Percentiles rank a stretch among this genome's conserved stretches.
Conservation (phyloP, 2,113 vertebrate species). For the Notothenia coriiceps region DNA sequence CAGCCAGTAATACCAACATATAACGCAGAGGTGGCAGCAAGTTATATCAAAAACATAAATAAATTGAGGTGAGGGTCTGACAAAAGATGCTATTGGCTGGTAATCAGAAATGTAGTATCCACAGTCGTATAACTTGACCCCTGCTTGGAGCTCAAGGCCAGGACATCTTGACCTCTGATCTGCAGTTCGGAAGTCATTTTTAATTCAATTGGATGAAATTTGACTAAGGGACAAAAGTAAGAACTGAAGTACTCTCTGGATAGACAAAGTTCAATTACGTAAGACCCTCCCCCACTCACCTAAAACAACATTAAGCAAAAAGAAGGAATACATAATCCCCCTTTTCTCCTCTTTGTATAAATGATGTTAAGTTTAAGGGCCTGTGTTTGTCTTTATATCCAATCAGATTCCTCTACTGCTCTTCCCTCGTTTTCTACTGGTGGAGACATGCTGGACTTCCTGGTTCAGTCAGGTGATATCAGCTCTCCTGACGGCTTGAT, state of each 20-base stretch:
- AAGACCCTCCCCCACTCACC: not conserved
- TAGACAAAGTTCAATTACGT: not conserved
- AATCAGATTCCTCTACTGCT: constrained; percentile 47
- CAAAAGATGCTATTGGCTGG: not conserved
- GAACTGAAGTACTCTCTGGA: not conserved
- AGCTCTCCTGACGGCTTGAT: constrained; percentile 80
- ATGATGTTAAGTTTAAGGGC: not conserved
- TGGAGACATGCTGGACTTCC: constrained; percentile 88
- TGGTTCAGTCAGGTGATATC: constrained; percentile 81
- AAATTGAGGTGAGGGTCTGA: not conserved
- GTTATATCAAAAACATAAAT: too few species aligned
- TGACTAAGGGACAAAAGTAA: not conserved
- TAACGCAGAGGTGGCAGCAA: too few species aligned
- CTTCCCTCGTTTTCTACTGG: constrained; percentile 66
- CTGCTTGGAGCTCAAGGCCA: not conserved
- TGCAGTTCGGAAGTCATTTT: not conserved
- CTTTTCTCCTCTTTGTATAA: not conserved
- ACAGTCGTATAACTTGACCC: not conserved
- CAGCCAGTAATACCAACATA: too few species aligned
- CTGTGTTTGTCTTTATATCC: not conserved
- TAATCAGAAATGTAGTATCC: not conserved
- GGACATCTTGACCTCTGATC: not conserved
- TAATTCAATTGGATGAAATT: not conserved
- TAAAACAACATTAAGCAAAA: not conserved
- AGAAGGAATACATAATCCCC: not conserved